Conservation (phyloP, 2,113 vertebrate genomes). For the Elgaria multicarinata region DNA sequence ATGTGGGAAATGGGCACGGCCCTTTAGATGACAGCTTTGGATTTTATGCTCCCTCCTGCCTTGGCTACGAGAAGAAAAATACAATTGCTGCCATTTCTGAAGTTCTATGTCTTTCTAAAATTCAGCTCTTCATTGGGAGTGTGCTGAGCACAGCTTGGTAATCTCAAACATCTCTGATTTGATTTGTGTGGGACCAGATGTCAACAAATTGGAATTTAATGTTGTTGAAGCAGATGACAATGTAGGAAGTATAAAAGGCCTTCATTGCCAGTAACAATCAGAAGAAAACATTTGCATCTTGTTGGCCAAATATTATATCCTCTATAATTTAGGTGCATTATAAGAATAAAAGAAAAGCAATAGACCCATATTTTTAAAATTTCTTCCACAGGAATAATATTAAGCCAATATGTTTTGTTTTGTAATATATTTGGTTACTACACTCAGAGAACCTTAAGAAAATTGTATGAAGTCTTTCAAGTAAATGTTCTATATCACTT, state of each 20-base stretch:
- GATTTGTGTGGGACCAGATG: constrained; percentile 72
- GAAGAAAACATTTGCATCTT: constrained; percentile 64
- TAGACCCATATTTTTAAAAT: constrained; percentile 34
- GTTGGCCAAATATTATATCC: constrained; percentile 54
- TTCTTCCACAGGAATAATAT: constrained; percentile 31
- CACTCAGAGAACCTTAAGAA: neutral
- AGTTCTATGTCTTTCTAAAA: constrained; percentile 41
- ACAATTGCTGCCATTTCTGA: constrained; percentile 27
- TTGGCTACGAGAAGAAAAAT: neutral
- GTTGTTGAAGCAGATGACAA: constrained; percentile 70
- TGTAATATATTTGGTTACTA: too few relatives aligned
- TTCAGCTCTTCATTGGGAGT: constrained; percentile 58
- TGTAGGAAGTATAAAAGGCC: constrained; percentile 66
- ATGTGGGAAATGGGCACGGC: neutral
- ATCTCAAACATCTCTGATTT: constrained; percentile 70
- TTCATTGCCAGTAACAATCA: constrained; percentile 70
- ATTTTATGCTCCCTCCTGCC: constrained; percentile 21
- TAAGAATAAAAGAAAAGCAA: constrained; percentile 45
- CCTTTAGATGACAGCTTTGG: neutral
- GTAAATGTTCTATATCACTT: neutral
- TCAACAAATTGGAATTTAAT: constrained; percentile 73
- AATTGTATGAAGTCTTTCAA: neutral
- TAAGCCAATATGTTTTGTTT: neutral
- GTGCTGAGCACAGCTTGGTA: constrained; percentile 45
- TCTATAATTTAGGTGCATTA: constrained; percentile 30